Evolutionary conservation across 1,140 invertebrate genomes (phyloP), one percentile per base, ranked within the genome.

Genomic region (Drosophila nebulosa): DNA sequence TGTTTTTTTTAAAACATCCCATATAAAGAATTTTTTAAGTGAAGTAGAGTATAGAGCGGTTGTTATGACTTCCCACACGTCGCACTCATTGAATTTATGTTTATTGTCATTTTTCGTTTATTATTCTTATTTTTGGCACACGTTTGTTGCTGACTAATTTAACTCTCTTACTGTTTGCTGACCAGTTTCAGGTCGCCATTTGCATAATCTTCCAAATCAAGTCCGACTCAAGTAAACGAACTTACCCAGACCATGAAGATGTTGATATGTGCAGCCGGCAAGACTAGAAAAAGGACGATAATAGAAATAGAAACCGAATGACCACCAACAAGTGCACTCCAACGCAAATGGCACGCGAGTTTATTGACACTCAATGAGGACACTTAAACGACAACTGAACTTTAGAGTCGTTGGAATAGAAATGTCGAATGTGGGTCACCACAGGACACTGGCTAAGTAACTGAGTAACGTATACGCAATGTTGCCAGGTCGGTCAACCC

Each of bases 381-480:
- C 62, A 62, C 64, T 74, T 53, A 21, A 74, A 52, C 63, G 67
- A 42, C 66, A 64, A 68, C 75, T 78, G 57, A 86, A 86, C 57
- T 74, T 67, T 85, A 51, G 18, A 85, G 69, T 60, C 12, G 52
- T 6, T 39, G 30, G 64, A 60, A 52, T 50, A 22, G 14, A 16
- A 7, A 16, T 14, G 12, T 7, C 4, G 24, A 52, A 80, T 80
- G 26, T 80, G 66, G 77, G 72, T 74, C 72, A 74, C 52, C 9
- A 22, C 59, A 32, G 46, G 36, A 24, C 64, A 62, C 9, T 52
- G 42, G 10, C 56, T 24, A 64, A 79, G 80, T 86, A 78, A 80
- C 77, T 18, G 64, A 77, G 86, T 86, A 81, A 85, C 81, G 81
- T 74, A 81, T 85, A 78, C 81, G 81, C 64, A 83, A 74, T 52